Conservation (phyloP, 2,797 vertebrate species). For the Acanthurus tractus region DNA sequence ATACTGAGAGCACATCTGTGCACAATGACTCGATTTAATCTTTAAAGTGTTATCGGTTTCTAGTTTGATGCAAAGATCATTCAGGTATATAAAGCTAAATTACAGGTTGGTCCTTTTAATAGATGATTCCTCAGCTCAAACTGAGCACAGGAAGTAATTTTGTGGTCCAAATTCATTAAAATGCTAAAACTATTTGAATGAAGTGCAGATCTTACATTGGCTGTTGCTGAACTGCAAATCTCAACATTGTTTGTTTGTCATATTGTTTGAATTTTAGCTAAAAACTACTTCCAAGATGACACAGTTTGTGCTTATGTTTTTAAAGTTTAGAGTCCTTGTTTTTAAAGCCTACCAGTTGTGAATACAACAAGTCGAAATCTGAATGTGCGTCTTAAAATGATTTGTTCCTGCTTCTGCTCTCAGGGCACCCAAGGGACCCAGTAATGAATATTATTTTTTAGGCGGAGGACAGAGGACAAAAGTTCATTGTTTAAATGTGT, state of each 20-base stretch:
- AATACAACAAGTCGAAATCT: constrained; percentile 43
- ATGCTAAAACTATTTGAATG: background rate
- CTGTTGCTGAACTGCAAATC: background rate
- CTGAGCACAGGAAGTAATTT: background rate
- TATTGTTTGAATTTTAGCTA: background rate
- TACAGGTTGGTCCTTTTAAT: background rate
- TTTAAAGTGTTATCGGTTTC: background rate
- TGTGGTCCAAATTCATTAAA: background rate
- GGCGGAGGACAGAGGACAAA: constrained; percentile 53
- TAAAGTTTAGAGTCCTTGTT: background rate
- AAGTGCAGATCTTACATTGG: background rate
- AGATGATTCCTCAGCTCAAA: background rate
- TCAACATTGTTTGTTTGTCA: background rate
- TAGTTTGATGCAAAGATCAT: constrained; percentile 5
- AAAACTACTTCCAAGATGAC: background rate
- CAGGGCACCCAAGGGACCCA: constrained; percentile 35
- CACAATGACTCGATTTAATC: background rate
- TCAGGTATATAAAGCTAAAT: background rate
- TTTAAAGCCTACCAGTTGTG: constrained; percentile 1
- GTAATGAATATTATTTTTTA: constrained; percentile 53
- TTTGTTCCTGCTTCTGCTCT: constrained; percentile 34
- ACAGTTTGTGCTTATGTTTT: background rate
- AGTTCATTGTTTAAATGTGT: constrained; percentile 45
- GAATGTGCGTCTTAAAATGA: constrained; percentile 35
- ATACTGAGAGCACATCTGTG: constrained; percentile 2